These are phyloP conservation scores for Leptinotarsa rubiginosa DNA, from an alignment of 2,888 invertebrate species.

Conservation along the genomic window DNA sequence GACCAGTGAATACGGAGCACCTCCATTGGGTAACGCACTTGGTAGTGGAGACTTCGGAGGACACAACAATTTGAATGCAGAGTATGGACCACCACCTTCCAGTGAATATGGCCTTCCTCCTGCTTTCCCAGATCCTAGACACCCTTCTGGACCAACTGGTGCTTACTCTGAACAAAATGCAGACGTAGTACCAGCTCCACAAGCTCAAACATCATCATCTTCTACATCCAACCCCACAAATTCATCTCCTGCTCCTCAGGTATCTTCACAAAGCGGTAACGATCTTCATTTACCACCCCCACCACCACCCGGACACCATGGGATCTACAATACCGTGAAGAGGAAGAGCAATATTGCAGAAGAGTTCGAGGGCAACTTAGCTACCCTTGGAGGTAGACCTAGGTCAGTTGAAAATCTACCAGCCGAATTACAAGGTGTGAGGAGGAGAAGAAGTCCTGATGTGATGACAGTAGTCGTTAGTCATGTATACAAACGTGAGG, in stretches of 20 bases:
- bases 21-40: slow-evolving; percentile 65
- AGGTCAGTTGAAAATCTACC: slow-evolving; percentile 88
- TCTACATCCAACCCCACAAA: slow-evolving; percentile 77
- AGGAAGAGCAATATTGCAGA: slow-evolving; percentile 78
- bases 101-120: slow-evolving; percentile 77
- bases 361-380: slow-evolving; percentile 82
- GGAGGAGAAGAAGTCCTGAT: slow-evolving; percentile 70
- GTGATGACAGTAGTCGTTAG: slow-evolving; percentile 74
- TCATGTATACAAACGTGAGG: slow-evolving; percentile 85
- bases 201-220: slow-evolving; percentile 78
- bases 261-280: slow-evolving; percentile 71
- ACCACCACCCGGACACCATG: slow-evolving; percentile 83
- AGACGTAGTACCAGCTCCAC: slow-evolving; percentile 84
- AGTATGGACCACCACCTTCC: slow-evolving; percentile 80
- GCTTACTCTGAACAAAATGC: slow-evolving; percentile 86
- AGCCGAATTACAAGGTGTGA: slow-evolving; percentile 80
- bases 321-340: slow-evolving; percentile 85
- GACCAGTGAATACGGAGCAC: slow-evolving; percentile 75
- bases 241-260: slow-evolving; percentile 70
- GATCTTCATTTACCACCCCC: slow-evolving; percentile 87
- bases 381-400: slow-evolving; percentile 86
- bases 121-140: slow-evolving; percentile 88
- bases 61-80: slow-evolving; percentile 67
- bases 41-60: slow-evolving; percentile 64
- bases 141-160: slow-evolving; percentile 82